Evolutionary conservation across 1,140 invertebrate genomes (phyloP), one percentile per base, ranked within the genome.

Genomic region (Drosophila lowei): DNA sequence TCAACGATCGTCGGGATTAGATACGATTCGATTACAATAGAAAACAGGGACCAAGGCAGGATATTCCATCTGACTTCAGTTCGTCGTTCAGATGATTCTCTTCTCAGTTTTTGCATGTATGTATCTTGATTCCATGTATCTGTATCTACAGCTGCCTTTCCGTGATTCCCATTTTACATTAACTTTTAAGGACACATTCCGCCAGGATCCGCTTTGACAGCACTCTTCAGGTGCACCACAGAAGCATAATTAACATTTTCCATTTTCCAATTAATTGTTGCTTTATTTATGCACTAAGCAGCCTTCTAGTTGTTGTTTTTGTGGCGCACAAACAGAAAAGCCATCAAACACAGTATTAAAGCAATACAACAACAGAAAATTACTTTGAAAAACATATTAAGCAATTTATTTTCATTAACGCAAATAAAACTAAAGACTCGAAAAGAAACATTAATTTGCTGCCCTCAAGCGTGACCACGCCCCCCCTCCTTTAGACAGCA

Each of bases 321-420:
- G 9, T 5, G 3, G 9, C 34, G 47, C 5, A 18, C 18, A 2
- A 43, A 57, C n/a, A n/a, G n/a, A n/a, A n/a, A n/a, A n/a, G n/a
- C n/a, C n/a, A n/a, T n/a, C 53, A 58, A 47, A 50, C 55, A 63
- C 62, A 60, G 52, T n/a, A 62, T 61, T 63, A 41, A 57, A 57
- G 58, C 38, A n/a, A 30, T 15, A 34, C 7, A 34, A 34, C 43
- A 28, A 25, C 5, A 43, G 42, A 52, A 75, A 72, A 72, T 72
- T 66, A 77, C 58, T 76, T 77, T 64, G 44, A 77, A 73, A 81
- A 73, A 81, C 79, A 84, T 78, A 83, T 84, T 84, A 84, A 85
- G 80, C 75, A 84, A 84, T 84, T 84, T 84, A 84, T 84, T 84
- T 84, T 84, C 79, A 84, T 84, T 79, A 84, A 78, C 54, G 61